Percentiles rank a stretch among this genome's conserved stretches.
Evolutionary conservation across 2,888 invertebrate species (phyloP).

Genomic region (Caenorhabditis becei): DNA sequence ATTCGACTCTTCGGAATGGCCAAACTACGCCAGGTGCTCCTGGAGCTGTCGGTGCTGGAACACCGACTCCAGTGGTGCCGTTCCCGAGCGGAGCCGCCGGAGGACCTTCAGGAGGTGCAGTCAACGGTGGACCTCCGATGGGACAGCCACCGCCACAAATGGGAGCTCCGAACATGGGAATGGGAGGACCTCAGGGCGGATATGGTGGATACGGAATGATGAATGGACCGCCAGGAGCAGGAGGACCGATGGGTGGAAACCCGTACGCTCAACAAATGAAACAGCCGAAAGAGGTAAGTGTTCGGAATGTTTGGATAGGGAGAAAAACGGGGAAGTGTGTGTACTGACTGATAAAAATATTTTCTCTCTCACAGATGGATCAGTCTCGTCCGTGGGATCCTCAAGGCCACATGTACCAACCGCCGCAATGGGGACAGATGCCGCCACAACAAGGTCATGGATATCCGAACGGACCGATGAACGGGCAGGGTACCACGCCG

Average conservation of each 20-base stretch:
- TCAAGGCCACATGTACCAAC: conserved; percentile 60
- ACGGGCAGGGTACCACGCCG: conserved; percentile 44
- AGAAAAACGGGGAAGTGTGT: not conserved
- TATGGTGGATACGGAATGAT: conserved; percentile 50
- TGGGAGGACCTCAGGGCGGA: conserved; percentile 21
- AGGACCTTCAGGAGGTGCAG: conserved; percentile 3
- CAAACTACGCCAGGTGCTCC: conserved; percentile 25
- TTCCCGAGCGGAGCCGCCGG: conserved; percentile 23
- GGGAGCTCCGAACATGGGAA: conserved; percentile 51
- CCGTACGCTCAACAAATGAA: conserved; percentile 44
- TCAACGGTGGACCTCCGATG: conserved; percentile 66
- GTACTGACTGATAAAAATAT: not conserved
- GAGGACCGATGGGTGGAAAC: conserved; percentile 38
- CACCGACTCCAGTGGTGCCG: conserved; percentile 21
- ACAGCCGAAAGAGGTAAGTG: conserved; percentile 28
- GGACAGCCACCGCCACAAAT: conserved; percentile 77
- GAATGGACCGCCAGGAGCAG: conserved; percentile 40
- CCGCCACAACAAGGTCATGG: conserved; percentile 49
- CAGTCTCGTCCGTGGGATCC: conserved; percentile 53
- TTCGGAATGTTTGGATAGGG: not conserved
- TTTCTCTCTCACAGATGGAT: conserved; percentile 38
- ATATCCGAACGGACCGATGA: conserved; percentile 54
- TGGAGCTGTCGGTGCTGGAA: conserved; percentile 18
- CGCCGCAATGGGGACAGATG: conserved; percentile 44
- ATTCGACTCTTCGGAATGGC: conserved; percentile 21